phyloP scores from a whole-genome alignment of 2,113 vertebrate genomes.

The Actenoides lindsayi region DNA sequence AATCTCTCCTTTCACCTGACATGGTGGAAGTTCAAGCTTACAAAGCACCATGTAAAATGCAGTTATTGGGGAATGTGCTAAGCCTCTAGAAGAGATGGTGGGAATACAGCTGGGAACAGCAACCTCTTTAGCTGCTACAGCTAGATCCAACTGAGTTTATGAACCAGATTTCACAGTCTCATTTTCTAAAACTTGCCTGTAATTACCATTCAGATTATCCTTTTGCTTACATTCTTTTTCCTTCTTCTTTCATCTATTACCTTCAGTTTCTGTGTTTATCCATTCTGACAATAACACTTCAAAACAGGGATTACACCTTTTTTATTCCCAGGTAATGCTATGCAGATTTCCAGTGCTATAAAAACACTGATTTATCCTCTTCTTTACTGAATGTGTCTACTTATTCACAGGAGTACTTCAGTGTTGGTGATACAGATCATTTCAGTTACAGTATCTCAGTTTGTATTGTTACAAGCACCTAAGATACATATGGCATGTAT shows the following conservation, averaged over 20 bases:
- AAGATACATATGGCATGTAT: not conserved
- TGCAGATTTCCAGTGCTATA: not conserved
- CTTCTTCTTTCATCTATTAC: not conserved
- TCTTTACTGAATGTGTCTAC: not conserved
- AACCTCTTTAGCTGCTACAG: not conserved
- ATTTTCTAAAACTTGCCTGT: not conserved
- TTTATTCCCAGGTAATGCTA: not conserved
- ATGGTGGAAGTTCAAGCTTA: not conserved
- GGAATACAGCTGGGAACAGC: not conserved
- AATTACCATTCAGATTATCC: not conserved
- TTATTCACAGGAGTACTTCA: not conserved
- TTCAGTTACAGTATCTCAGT: not conserved
- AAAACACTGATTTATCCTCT: not conserved
- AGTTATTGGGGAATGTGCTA: not conserved
- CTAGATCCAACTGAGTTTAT: not conserved
- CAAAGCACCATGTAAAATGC: not conserved
- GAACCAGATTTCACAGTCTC: not conserved
- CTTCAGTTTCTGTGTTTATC: not conserved
- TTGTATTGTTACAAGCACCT: not conserved
- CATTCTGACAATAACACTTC: not conserved
- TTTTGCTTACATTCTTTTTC: not conserved
- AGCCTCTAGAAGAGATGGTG: not conserved
- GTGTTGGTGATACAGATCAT: not conserved
- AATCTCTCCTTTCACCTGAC: not conserved
- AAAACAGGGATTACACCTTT: not conserved